A percentile compares a stretch with the other conserved stretches of the same genome.
These are phyloP conservation scores for Bettongia penicillata DNA, from an alignment of 2,113 vertebrate genomes.

Conservation along the genomic window DNA sequence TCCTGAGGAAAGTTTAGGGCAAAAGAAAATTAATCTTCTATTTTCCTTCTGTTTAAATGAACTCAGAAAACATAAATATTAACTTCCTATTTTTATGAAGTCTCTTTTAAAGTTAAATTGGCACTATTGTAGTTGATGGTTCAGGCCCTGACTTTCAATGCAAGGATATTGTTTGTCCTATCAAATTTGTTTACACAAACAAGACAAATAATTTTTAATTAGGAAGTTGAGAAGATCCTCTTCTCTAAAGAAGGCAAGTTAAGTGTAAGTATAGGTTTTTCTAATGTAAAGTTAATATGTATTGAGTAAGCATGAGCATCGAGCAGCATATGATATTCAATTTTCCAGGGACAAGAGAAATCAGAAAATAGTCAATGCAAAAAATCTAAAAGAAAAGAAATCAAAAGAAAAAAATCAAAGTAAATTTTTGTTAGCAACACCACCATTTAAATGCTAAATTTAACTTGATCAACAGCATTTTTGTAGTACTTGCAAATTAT, in stretches of 20 bases:
- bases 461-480: neutral
- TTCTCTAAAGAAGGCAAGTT: neutral
- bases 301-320: neutral
- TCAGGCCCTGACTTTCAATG: too few relatives aligned
- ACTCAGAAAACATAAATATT: neutral
- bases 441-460: neutral
- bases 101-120: neutral
- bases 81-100: neutral
- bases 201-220: neutral
- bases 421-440: neutral
- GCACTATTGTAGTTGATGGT: neutral
- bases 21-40: neutral
- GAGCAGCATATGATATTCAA: neutral
- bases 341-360: neutral
- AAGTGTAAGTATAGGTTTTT: neutral
- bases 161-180: neutral
- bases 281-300: neutral
- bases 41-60: neutral
- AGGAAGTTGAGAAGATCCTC: neutral
- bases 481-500: too few relatives aligned
- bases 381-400: neutral
- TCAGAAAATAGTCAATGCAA: neutral
- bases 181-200: neutral
- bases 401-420: neutral
- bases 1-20: neutral